Evolutionary conservation across 2,888 invertebrate genomes (phyloP), one percentile per base, ranked within the genome.

Genomic region (Drosophila leonis): DNA sequence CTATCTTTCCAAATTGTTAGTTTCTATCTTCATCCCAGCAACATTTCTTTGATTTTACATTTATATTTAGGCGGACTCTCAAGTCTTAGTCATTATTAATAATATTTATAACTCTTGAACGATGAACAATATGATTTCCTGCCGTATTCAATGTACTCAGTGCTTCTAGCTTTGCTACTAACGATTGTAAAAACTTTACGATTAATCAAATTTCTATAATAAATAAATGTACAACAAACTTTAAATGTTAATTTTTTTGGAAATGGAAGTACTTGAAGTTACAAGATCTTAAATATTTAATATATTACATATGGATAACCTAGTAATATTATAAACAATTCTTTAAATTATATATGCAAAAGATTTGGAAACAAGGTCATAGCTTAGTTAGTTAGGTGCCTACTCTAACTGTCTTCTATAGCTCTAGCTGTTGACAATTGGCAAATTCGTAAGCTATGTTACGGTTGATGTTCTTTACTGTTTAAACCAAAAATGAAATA

Each of bases 161-260:
- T 52, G 51, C 33, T 52, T 52, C 9, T 20, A 5, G 51, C 20
- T 51, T 51, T 51, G 51, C 35, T 33, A 35, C 33, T 15, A 35
- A 52, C 12, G 15, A 33, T 52, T 52, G 35, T 52, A 24, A 24
- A 15, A 9, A 35, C 5, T 35, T 4, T 10, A 35, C 9, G 2
- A 35, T 6, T 52, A 24, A 52, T 15, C 24, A 52, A 24, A 52
- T 24, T 35, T 52, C 20, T 51, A 20, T 35, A 35, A 24, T 35
- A 15, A 35, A 52, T 52, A 35, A 20, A 35, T 52, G 13, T 52
- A 52, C 24, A 18, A 6, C 10, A 31, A 18, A 27, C 2, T 46
- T 46, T 5, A 1, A 15, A 15, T 20, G 4, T 20, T 5, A 10
- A 10, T 20, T 5, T 20, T 20, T 41, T 10, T 10, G 24, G 4